Base-by-base conservation (phyloP, 2,113 vertebrate species). In the Trinectes maculatus region DNA sequence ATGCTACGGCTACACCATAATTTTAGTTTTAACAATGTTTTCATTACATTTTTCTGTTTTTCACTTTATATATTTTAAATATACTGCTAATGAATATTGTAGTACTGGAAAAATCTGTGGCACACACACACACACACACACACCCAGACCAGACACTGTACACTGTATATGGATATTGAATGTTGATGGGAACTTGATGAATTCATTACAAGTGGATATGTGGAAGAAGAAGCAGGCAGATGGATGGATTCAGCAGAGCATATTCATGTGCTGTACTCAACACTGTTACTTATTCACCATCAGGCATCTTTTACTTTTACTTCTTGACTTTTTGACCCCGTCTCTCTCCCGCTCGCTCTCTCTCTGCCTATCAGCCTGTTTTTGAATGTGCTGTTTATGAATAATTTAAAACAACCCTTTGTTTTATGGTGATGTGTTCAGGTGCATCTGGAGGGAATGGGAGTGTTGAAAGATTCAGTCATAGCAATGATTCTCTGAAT, bases 221-320 rank as follows among this genome's bases (percentile, higher is more conserved):
- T n/a, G n/a, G 22, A 43, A 63, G 18, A 54, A 24, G 36, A 44
- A 52, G 60, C 60, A 59, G 46, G 40, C 68, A 75, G 84, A 79
- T 43, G 80, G 74, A 83, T 61, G 54, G 33, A 69, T 62, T 55
- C 42, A 49, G 34, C 33, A 15, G 21, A 77, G 39, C 40, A 42
- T 46, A 36, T 44, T 57, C 33, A 46, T 60, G 40, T 31, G 40
- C 28, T 49, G 22, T 13, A n/a, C 63, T 72, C 40, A 8, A 26
- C 8, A 6, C 26, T 18, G 26, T 9, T 57, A 34, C 53, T 56
- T 34, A 16, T 29, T 54, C 18, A 58, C 36, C 39, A 46, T 56
- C 19, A 47, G 54, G 66, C 60, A 76, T 70, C 49, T 80, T 48
- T 34, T 55, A 24, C 36, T 47, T 57, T 75, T 22, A 44, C 29